Conservation (phyloP, 2,113 vertebrate genomes). For the Amia ocellicauda region DNA sequence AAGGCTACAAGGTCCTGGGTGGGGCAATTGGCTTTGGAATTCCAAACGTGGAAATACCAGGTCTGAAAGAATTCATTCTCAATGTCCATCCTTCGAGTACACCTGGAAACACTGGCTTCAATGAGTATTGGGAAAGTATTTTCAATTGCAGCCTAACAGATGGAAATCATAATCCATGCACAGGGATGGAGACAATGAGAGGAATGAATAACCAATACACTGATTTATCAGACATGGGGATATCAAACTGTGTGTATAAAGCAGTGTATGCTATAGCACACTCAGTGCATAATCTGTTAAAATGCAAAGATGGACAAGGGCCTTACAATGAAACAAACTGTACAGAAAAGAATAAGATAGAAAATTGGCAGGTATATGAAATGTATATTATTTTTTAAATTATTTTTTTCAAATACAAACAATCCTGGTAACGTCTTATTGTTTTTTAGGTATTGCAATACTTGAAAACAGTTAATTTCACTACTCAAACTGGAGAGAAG, state of each 20-base stretch:
- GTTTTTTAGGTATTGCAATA: no score
- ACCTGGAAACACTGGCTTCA: background rate
- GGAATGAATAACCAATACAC: slow-evolving; percentile 10
- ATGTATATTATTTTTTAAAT: background rate
- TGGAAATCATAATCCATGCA: background rate
- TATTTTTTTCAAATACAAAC: no score
- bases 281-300: slow-evolving; percentile 9
- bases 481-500: background rate
- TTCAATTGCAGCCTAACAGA: slow-evolving; percentile 9
- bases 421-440: no score
- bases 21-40: slow-evolving; percentile 19
- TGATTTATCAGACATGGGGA: background rate
- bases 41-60: slow-evolving; percentile 8
- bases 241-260: background rate
- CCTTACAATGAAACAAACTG: slow-evolving; percentile 7
- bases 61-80: slow-evolving; percentile 3
- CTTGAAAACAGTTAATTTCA: no score
- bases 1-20: slow-evolving; percentile 4
- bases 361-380: slow-evolving; percentile 7
- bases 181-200: slow-evolving; percentile 4
- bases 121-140: slow-evolving; percentile 7
- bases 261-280: slow-evolving; percentile 22
- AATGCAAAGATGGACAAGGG: background rate
- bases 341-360: background rate
- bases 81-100: background rate